A percentile compares a stretch with the other conserved stretches of the same genome.
phyloP scores from a whole-genome alignment of 1,140 invertebrate genomes.

The Heliothis virescens region DNA sequence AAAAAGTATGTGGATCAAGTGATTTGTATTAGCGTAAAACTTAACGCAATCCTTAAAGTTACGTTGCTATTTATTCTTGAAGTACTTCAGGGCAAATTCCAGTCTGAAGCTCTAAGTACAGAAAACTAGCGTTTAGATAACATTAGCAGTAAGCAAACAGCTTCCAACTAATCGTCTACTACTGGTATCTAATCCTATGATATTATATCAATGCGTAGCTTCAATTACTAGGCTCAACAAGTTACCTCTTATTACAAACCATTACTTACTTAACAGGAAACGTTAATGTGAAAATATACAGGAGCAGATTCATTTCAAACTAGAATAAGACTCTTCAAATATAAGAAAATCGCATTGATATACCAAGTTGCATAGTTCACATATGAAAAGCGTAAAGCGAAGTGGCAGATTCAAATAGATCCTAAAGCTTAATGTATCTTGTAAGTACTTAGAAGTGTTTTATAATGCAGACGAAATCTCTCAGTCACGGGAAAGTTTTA shows the following conservation, averaged over 20 bases:
- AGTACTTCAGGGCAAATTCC: not conserved
- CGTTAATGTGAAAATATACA: not conserved
- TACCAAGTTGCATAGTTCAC: not conserved
- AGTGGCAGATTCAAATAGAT: conserved; percentile 51
- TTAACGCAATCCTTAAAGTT: not conserved
- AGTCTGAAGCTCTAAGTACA: not conserved
- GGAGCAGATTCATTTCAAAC: not conserved
- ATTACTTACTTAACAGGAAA: conserved; percentile 33
- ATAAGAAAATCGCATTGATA: not conserved
- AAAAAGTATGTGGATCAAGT: too few species aligned
- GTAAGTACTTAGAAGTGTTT: conserved; percentile 23
- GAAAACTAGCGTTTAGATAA: not conserved
- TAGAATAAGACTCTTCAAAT: not conserved
- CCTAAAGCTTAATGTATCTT: conserved; percentile 51
- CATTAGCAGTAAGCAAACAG: conserved; percentile 15
- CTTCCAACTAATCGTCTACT: not conserved
- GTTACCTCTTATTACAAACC: conserved; percentile 6
- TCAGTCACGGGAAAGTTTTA: conserved; percentile 46
- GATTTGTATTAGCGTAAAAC: not conserved
- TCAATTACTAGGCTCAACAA: not conserved
- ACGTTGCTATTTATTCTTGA: too few species aligned
- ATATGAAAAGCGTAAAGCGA: conserved; percentile 21
- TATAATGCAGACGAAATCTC: conserved; percentile 46
- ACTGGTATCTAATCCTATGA: conserved; percentile 9
- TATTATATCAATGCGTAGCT: conserved; percentile 12